phyloP scores from a whole-genome alignment of 2,113 vertebrate species.

The Abramis brama region DNA sequence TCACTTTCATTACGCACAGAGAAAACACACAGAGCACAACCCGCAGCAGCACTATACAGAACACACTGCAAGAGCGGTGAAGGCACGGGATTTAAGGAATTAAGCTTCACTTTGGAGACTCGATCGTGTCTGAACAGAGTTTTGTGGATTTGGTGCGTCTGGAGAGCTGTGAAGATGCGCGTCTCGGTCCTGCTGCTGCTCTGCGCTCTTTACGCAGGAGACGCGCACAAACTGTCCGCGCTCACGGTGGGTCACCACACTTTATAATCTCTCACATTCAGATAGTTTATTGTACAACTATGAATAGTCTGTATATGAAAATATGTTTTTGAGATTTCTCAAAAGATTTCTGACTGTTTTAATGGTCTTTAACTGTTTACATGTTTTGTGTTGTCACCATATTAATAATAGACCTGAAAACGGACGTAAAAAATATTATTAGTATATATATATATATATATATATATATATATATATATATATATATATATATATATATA shows the following conservation, averaged over 20 bases:
- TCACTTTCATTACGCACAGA: slow-evolving; percentile 31
- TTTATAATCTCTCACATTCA: not conserved
- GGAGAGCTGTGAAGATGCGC: slow-evolving; percentile 75
- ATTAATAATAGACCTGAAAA: no score
- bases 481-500: no score
- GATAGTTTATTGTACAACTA: no score
- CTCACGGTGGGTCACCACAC: slow-evolving; percentile 74
- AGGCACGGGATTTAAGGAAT: slow-evolving; percentile 20
- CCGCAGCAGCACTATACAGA: not conserved
- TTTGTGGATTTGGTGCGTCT: slow-evolving; percentile 23
- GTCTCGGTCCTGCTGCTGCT: slow-evolving; percentile 71
- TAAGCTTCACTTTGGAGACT: not conserved
- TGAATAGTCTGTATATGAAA: not conserved
- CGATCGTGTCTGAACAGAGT: not conserved
- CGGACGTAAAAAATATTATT: no score
- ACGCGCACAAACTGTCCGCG: slow-evolving; percentile 79
- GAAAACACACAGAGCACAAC: not conserved
- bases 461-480: no score
- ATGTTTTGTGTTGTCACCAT: no score
- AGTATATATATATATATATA: no score
- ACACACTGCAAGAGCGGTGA: not conserved
- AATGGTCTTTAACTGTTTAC: not conserved
- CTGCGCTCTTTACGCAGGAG: slow-evolving; percentile 71
- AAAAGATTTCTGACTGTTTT: not conserved
- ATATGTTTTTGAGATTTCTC: no score